Evolutionary conservation across 2,797 vertebrate species (phyloP).

Genomic region (Cossypha caffra): DNA sequence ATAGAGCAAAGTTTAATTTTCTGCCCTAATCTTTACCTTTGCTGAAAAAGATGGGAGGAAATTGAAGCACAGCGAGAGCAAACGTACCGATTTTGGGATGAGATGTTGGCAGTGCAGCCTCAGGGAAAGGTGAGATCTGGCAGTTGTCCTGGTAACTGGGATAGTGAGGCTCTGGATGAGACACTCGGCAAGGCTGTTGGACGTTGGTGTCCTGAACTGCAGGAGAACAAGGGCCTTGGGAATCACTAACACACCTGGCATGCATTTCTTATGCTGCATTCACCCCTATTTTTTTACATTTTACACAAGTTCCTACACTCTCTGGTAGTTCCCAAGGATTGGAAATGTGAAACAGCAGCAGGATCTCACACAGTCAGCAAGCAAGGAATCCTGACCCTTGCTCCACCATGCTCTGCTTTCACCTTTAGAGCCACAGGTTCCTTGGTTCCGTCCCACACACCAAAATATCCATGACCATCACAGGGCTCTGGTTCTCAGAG

Average conservation of each 20-base stretch:
- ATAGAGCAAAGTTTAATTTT: not conserved
- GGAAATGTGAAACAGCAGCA: not conserved
- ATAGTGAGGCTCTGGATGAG: conserved; percentile 77
- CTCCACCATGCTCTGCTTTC: not conserved
- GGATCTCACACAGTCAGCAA: not conserved
- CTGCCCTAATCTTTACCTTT: not conserved
- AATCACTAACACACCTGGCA: not conserved
- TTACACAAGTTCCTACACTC: not conserved
- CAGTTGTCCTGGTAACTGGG: conserved; percentile 79
- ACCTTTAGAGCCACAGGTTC: not conserved
- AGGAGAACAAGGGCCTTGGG: not conserved
- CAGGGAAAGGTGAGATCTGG: conserved; percentile 76
- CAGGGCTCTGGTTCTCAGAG: not conserved
- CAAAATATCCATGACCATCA: fast-evolving
- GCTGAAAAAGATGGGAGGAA: not conserved
- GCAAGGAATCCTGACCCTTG: not conserved
- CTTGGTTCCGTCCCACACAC: not conserved
- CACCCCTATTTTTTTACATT: fast-evolving
- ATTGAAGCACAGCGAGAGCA: not conserved
- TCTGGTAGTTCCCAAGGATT: not conserved
- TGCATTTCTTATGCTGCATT: fast-evolving
- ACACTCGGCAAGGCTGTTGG: conserved; percentile 75
- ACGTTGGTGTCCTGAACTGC: conserved; percentile 74
- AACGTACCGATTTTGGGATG: conserved; percentile 79
- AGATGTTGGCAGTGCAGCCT: conserved; percentile 76